Evolutionary conservation across 2,888 invertebrate species (phyloP), one percentile per base, ranked within the genome.

Genomic region (Eupithecia inturbata): DNA sequence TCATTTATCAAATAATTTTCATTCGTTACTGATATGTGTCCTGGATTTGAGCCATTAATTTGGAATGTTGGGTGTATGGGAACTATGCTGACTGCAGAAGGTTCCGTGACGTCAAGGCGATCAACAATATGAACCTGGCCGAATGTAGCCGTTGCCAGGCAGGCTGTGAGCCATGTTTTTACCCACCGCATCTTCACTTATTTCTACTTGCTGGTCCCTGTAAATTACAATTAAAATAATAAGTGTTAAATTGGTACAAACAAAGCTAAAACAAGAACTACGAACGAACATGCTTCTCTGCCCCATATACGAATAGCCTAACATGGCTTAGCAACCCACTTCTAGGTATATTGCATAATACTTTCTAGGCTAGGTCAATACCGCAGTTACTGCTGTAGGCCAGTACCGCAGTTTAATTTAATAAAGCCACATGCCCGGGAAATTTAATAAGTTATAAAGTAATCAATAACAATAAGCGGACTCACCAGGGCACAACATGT

Each of bases 131-230:
- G 49, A 36, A 72, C 63, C 39, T 80, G 78, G 14, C 78, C 78
- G 16, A 77, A 68, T 12, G 79, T 71, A 28, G 73, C 70, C 26
- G 72, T 71, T 39, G 78, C 71, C 64, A 84, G 53, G 39, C 77
- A 74, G 57, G 77, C 78, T 64, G 76, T 67, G 41, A 85, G 70
- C 81, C 80, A 83, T 41, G 83, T 33, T 68, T 71, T 68, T 77
- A 77, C 77, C 83, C 85, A 84, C 78, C 79, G 78, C 87, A 88
- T 87, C 76, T 70, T 84, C 79, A 53, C n/a, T 14, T 7, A 53
- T 41, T 41, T 45, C 12, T 41, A 73, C 45, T 69, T 60, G 62
- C n/a, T 36, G 75, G 78, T 80, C 68, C 79, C 84, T 84, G 81
- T 14, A 82, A 82, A 69, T 57, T 49, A 62, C 0, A 67, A 36